Evolutionary conservation across 2,113 vertebrate genomes (phyloP).

Genomic region (Mormoops blainvillei): DNA sequence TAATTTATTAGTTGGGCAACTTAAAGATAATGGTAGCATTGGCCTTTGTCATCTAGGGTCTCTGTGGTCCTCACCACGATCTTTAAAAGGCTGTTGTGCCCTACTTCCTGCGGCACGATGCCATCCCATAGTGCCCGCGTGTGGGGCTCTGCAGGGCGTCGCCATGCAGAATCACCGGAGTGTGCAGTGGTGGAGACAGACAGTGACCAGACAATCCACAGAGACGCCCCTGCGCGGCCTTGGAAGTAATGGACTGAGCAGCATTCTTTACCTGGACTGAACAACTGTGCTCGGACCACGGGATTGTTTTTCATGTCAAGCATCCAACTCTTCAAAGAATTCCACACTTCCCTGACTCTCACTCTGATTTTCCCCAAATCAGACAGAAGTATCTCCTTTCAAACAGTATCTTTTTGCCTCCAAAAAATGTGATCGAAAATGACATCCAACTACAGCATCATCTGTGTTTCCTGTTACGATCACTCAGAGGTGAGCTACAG

Average conservation of each 20-base stretch:
- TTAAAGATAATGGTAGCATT: background rate
- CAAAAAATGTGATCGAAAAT: background rate
- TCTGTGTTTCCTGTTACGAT: background rate
- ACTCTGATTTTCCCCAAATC: conserved; percentile 1
- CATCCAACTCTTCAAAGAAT: background rate
- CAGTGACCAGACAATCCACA: background rate
- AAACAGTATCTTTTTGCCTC: background rate
- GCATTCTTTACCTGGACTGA: background rate
- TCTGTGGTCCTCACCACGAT: background rate
- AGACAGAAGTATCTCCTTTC: background rate
- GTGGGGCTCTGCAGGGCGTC: background rate
- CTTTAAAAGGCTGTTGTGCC: background rate
- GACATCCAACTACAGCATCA: background rate
- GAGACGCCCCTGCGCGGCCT: background rate
- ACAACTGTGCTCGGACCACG: background rate
- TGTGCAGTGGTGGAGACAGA: background rate
- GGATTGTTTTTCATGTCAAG: background rate
- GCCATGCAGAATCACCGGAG: background rate
- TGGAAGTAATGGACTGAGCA: background rate
- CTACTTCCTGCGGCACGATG: background rate
- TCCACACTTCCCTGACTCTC: background rate
- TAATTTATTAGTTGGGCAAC: background rate
- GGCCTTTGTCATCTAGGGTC: background rate
- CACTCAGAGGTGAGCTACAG: background rate
- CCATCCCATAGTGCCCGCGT: background rate